Conservation (phyloP, 2,888 invertebrate species). For the Pseudeuparius sepicola region DNA sequence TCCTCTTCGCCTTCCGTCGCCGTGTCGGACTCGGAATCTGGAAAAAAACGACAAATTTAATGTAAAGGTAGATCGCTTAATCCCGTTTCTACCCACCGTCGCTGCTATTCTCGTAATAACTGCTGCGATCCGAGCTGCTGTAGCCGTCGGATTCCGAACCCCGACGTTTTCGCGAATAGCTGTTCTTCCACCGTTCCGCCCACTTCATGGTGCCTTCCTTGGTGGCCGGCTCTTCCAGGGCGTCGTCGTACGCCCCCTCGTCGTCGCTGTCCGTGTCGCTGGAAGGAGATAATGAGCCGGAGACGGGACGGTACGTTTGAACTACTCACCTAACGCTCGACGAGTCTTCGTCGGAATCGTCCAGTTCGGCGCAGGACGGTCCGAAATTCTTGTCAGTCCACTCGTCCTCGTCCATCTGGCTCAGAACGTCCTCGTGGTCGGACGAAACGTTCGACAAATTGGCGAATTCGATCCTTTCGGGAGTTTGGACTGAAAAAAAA, state of each 20-base stretch:
- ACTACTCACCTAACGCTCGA: constrained; percentile 42
- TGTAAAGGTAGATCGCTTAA: constrained; percentile 6
- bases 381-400: constrained; percentile 92
- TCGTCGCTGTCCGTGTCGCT: constrained; percentile 54
- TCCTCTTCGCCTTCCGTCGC: constrained; percentile 65
- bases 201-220: constrained; percentile 58
- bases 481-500: constrained; percentile 48
- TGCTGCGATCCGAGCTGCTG: constrained; percentile 39
- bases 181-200: constrained; percentile 57
- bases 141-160: constrained; percentile 35
- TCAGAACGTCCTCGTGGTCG: constrained; percentile 53
- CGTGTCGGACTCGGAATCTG: constrained; percentile 58
- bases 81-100: constrained; percentile 34
- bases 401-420: constrained; percentile 89
- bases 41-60: constrained; percentile 23
- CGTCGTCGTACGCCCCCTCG: constrained; percentile 58
- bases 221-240: constrained; percentile 52
- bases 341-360: constrained; percentile 51
- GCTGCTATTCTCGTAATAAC: constrained; percentile 42
- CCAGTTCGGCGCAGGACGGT: constrained; percentile 60
- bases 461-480: constrained; percentile 72
- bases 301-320: constrained; percentile 1
- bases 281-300: constrained; percentile 14
- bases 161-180: constrained; percentile 38
- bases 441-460: constrained; percentile 52